Evolutionary conservation across 1,140 invertebrate species (phyloP).

Genomic region (Drosophila repletoides): DNA sequence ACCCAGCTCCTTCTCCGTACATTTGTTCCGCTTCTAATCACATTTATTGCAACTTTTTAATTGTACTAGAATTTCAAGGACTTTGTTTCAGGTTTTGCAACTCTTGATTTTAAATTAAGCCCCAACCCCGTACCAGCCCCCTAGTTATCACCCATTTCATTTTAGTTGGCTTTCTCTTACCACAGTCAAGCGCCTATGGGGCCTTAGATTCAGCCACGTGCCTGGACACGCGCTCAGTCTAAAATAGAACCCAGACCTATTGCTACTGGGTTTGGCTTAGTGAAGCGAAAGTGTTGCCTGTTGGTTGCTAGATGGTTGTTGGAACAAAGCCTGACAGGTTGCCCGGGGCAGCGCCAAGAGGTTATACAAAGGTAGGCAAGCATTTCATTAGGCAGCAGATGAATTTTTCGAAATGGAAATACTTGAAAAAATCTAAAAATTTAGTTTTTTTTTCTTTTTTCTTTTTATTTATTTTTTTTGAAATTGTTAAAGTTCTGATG

Average conservation of each 20-base stretch:
- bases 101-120: too few species aligned
- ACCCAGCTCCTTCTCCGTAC: too few species aligned
- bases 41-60: too few species aligned
- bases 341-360: not conserved
- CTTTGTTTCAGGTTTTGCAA: too few species aligned
- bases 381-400: conserved; percentile 2
- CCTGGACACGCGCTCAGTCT: not conserved
- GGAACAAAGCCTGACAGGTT: not conserved
- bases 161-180: too few species aligned
- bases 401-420: not conserved
- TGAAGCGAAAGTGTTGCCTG: conserved; percentile 3
- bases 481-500: too few species aligned
- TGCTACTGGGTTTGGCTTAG: not conserved
- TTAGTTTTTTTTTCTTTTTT: not conserved
- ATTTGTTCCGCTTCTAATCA: too few species aligned
- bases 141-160: too few species aligned
- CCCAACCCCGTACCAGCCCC: too few species aligned
- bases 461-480: too few species aligned
- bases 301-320: not conserved
- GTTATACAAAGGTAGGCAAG: not conserved
- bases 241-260: too few species aligned
- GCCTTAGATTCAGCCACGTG: not conserved
- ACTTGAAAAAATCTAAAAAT: not conserved
- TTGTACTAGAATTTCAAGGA: too few species aligned
- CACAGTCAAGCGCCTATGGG: not conserved